Base-by-base conservation (phyloP, 2,888 invertebrate species). In the Nemapogon koenigi region DNA sequence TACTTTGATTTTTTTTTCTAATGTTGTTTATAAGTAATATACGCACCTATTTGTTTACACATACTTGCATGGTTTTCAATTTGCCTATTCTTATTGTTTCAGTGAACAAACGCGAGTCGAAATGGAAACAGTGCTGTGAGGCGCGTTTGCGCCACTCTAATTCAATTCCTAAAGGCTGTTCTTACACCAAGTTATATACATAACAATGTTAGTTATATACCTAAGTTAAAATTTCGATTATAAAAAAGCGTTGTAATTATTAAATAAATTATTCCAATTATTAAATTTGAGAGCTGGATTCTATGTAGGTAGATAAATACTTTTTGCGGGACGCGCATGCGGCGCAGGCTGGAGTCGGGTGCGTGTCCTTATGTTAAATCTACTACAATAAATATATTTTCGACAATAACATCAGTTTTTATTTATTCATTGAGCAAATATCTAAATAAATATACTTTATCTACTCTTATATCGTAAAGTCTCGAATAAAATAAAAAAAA, bases 61-160 rank as follows among this genome's bases (percentile, higher is more conserved):
- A n/a, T n/a, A n/a, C n/a, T n/a, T n/a, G n/a, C n/a, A n/a, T n/a
- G n/a, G n/a, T n/a, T n/a, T n/a, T n/a, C n/a, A n/a, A n/a, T n/a
- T n/a, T n/a, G n/a, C n/a, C n/a, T n/a, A n/a, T n/a, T 30, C 3
- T 18, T 43, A 22, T 46, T 40, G 37, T 73, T 70, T 26, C 62
- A 76, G 78, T 62, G 81, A 62, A 63, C 81, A 60, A 73, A 83
- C 67, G 81, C 87, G 78, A 89, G 91, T 92, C 55, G 92, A 93
- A 83, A 91, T 92, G 88, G 92, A 93, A 83, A 93, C 92, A 64
- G 92, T 92, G 82, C 90, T 92, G 86, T 91, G 90, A 90, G 80
- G 75, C 62, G 75, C 57, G 57, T 73, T 73, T 68, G 60, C 73
- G 68, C 71, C 75, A 73, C 65, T 63, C 59, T 72, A 61, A 69